A percentile compares a stretch with the other conserved stretches of the same genome.
These are phyloP conservation scores for Cyclargus thomasi DNA, from an alignment of 1,140 invertebrate species.

Conservation along the genomic window DNA sequence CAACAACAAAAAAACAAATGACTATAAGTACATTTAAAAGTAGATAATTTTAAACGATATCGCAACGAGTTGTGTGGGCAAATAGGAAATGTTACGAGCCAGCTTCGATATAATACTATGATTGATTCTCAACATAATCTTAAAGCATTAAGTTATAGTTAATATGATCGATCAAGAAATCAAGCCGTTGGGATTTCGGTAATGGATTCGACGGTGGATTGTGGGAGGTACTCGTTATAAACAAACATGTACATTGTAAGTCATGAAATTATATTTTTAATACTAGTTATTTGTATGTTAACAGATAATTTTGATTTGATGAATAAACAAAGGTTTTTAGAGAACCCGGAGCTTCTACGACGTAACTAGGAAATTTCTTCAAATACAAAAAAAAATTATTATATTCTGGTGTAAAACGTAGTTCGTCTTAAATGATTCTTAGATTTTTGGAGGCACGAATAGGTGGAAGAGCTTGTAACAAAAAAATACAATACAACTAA, in stretches of 20 bases:
- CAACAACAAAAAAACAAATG: not conserved
- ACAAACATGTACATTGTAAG: not conserved
- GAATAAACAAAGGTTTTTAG: too few species aligned
- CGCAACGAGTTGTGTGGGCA: constrained; percentile 12
- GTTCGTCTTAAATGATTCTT: too few species aligned
- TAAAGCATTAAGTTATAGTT: constrained; percentile 17
- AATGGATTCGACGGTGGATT: constrained; percentile 6
- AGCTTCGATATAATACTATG: constrained; percentile 7
- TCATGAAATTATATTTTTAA: too few species aligned
- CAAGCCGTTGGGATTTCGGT: constrained; percentile 17
- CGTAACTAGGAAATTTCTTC: too few species aligned
- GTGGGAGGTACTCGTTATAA: constrained; percentile 13
- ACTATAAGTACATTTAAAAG: constrained; percentile 14
- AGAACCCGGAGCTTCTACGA: too few species aligned
- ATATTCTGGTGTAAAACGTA: too few species aligned
- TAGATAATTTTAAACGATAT: constrained; percentile 14
- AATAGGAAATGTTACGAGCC: constrained; percentile 15
- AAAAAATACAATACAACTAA: too few species aligned
- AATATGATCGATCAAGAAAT: constrained; percentile 16
- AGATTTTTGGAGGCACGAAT: too few species aligned
- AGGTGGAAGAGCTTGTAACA: too few species aligned
- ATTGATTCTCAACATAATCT: constrained; percentile 15
- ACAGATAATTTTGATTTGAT: too few species aligned
- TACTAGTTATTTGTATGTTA: too few species aligned
- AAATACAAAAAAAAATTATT: too few species aligned